Conservation (phyloP, 2,888 invertebrate species). For the Ennomos erosarius region DNA sequence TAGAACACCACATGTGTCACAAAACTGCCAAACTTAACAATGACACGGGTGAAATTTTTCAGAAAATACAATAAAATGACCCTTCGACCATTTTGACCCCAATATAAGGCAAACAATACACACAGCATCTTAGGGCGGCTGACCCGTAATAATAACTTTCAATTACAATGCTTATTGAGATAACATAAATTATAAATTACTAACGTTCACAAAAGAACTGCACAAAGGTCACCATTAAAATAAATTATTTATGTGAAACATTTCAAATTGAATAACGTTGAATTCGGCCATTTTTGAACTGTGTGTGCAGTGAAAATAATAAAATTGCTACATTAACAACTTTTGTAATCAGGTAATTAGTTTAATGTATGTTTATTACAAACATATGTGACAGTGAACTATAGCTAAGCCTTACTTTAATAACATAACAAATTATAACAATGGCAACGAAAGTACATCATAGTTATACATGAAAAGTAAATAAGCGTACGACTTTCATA, state of each 20-base stretch:
- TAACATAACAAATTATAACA: no score
- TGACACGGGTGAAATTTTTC: conserved; percentile 65
- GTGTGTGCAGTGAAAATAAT: background rate
- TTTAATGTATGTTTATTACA: background rate
- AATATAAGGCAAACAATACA: conserved; percentile 58
- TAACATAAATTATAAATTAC: conserved; percentile 80
- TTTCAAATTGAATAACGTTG: conserved; percentile 21
- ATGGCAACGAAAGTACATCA: no score
- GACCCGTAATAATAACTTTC: conserved; percentile 76
- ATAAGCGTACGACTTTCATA: no score
- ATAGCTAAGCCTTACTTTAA: no score
- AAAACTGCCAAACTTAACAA: conserved; percentile 31
- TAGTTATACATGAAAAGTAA: no score
- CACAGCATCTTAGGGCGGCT: conserved; percentile 72
- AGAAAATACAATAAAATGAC: conserved; percentile 75
- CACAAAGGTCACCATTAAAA: conserved; percentile 43
- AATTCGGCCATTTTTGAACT: conserved; percentile 27
- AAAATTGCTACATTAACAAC: background rate
- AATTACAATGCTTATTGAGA: conserved; percentile 78
- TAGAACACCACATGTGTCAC: conserved; percentile 20
- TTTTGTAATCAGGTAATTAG: background rate
- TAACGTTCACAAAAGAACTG: conserved; percentile 37
- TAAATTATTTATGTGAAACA: conserved; percentile 31
- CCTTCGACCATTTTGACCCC: conserved; percentile 81
- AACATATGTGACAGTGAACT: no score